phyloP scores from a whole-genome alignment of 2,797 vertebrate genomes.

The Muscicapa striata region DNA sequence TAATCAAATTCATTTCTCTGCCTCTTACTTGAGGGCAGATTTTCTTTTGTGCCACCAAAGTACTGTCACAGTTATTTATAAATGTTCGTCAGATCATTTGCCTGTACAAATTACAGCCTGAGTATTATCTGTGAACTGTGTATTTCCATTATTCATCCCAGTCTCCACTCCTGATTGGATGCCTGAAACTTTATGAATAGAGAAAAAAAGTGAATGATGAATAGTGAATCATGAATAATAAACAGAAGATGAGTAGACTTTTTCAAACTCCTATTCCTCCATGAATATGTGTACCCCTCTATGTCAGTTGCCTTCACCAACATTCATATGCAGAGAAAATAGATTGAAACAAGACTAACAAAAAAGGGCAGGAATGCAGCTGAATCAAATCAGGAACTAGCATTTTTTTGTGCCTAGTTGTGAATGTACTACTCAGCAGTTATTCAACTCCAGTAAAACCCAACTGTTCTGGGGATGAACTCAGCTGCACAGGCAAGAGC shows the following conservation, averaged over 20 bases:
- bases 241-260: slow-evolving; percentile 62
- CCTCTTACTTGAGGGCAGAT: slow-evolving; percentile 7
- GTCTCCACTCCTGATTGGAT: slow-evolving; percentile 38
- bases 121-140: slow-evolving; percentile 31
- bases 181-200: slow-evolving; percentile 63
- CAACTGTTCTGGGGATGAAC: not conserved
- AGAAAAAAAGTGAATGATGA: slow-evolving; percentile 58
- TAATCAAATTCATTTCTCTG: slow-evolving; percentile 25
- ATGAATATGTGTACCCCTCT: slow-evolving; percentile 58
- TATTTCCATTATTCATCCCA: slow-evolving; percentile 60
- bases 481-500: not conserved
- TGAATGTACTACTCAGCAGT: slow-evolving; percentile 44
- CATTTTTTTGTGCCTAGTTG: not conserved
- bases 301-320: slow-evolving; percentile 54
- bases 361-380: slow-evolving; percentile 49
- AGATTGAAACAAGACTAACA: slow-evolving; percentile 33
- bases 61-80: slow-evolving; percentile 58
- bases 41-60: slow-evolving; percentile 36
- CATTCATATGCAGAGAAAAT: slow-evolving; percentile 66
- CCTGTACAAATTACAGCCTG: slow-evolving; percentile 47
- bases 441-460: slow-evolving; percentile 35
- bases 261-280: slow-evolving; percentile 41
- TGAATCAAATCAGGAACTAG: slow-evolving; percentile 62
- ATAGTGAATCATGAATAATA: slow-evolving; percentile 68
- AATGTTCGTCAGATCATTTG: slow-evolving; percentile 51